phyloP scores from a whole-genome alignment of 2,113 vertebrate species.

The Drymodes brunneopygia region DNA sequence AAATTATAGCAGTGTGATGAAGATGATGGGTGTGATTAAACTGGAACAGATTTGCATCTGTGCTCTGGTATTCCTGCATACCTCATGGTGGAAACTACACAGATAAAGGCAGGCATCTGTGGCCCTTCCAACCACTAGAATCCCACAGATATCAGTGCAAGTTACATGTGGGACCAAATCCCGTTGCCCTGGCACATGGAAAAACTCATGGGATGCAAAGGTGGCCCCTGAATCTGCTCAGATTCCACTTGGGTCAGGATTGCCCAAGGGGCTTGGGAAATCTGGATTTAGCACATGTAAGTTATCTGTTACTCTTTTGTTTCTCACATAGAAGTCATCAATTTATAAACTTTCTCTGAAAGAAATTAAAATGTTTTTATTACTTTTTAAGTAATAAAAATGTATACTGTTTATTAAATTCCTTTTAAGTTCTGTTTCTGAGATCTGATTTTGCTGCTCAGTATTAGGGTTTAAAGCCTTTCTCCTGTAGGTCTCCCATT shows the following conservation, averaged over 20 bases:
- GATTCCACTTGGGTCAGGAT: neutral
- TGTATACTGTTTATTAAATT: neutral
- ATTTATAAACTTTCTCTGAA: neutral
- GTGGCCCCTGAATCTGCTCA: neutral
- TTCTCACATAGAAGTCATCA: neutral
- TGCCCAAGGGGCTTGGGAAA: neutral
- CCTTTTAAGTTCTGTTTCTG: neutral
- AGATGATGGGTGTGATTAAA: neutral
- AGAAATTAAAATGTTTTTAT: neutral
- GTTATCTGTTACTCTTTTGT: neutral
- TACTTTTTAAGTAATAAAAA: neutral
- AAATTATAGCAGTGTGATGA: neutral
- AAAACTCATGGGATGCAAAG: neutral
- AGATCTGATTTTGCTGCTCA: neutral
- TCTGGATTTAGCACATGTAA: neutral
- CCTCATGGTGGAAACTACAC: neutral
- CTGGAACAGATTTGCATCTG: neutral
- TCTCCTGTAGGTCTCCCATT: neutral
- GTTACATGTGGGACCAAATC: neutral
- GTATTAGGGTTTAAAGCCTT: neutral
- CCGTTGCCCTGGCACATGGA: neutral
- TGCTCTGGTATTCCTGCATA: neutral
- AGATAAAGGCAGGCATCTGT: neutral
- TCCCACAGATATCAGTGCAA: neutral
- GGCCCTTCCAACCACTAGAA: neutral